A percentile compares a stretch with the other conserved stretches of the same genome.
These are phyloP conservation scores for Miniopterus natalensis DNA, from an alignment of 2,113 vertebrate genomes.

Conservation along the genomic window DNA sequence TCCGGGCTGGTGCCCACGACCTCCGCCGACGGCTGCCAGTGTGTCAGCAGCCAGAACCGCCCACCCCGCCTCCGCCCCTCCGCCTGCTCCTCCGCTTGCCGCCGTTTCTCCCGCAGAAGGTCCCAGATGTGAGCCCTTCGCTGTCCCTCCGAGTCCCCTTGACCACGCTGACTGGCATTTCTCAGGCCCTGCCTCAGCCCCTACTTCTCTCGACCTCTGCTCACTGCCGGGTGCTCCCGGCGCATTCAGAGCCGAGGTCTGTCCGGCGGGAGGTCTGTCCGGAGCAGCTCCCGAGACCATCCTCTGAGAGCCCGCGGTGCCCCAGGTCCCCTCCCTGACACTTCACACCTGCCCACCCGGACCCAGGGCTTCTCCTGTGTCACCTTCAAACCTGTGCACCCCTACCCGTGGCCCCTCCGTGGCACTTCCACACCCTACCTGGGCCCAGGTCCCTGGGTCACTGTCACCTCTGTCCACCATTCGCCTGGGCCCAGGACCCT, in stretches of 20 bases:
- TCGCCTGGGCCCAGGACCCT: neutral
- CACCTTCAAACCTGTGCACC: neutral
- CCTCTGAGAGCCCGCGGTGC: neutral
- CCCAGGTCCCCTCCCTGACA: neutral
- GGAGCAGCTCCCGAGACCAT: rapidly evolving
- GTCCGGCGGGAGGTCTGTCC: neutral
- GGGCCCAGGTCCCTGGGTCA: neutral
- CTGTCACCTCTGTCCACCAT: neutral
- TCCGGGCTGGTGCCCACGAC: too few relatives aligned
- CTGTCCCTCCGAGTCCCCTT: neutral
- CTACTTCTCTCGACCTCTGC: rapidly evolving
- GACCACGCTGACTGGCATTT: rapidly evolving
- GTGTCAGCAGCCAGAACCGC: too few relatives aligned
- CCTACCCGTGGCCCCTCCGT: too few relatives aligned
- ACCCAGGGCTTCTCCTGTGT: neutral
- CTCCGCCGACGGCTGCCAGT: neutral
- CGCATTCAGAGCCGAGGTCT: neutral
- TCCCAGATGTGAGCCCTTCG: too few relatives aligned
- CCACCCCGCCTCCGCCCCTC: neutral
- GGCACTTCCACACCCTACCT: neutral
- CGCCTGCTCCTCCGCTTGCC: too few relatives aligned
- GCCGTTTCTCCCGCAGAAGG: neutral
- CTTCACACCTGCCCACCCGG: neutral
- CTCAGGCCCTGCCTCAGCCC: neutral
- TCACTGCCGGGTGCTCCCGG: neutral